phyloP scores from a whole-genome alignment of 1,140 invertebrate species.

The Drosophila bocqueti region DNA sequence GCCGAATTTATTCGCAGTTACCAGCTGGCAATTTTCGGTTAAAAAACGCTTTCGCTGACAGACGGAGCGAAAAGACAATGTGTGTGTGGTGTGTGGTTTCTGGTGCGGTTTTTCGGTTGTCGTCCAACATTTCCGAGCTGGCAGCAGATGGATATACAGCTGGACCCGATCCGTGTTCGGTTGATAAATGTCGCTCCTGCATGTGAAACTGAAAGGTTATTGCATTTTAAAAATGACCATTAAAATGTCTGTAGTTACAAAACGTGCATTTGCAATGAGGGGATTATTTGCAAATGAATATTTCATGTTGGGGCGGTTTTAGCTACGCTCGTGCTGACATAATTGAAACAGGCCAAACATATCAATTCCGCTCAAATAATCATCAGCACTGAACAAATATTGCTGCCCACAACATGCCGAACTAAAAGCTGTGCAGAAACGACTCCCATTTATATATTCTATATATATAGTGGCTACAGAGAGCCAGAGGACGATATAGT shows the following conservation, averaged over 20 bases:
- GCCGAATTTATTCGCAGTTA: constrained; percentile 43
- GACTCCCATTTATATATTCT: not conserved
- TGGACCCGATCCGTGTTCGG: constrained; percentile 12
- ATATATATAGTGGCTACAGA: not conserved
- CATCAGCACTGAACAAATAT: constrained; percentile 44
- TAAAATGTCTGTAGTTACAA: constrained; percentile 18
- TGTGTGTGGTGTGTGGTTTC: constrained; percentile 24
- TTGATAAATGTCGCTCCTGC: constrained; percentile 41
- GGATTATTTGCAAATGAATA: constrained; percentile 31
- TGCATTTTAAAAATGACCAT: constrained; percentile 39
- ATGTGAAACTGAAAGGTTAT: constrained; percentile 32
- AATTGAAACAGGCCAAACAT: constrained; percentile 39
- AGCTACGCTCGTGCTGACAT: constrained; percentile 30
- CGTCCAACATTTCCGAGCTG: constrained; percentile 28
- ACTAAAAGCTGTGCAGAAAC: constrained; percentile 22
- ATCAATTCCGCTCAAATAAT: constrained; percentile 32
- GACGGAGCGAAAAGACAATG: constrained; percentile 6
- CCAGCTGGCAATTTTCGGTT: constrained; percentile 31
- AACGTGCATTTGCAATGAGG: constrained; percentile 19
- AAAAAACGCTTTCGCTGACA: constrained; percentile 44
- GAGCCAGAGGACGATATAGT: constrained; percentile 33
- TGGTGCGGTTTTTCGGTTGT: constrained; percentile 31
- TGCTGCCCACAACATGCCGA: constrained; percentile 9
- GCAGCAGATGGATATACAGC: constrained; percentile 28
- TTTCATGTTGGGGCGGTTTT: constrained; percentile 19